Evolutionary conservation across 2,888 invertebrate species (phyloP).

Genomic region (Luperina nickerlii): DNA sequence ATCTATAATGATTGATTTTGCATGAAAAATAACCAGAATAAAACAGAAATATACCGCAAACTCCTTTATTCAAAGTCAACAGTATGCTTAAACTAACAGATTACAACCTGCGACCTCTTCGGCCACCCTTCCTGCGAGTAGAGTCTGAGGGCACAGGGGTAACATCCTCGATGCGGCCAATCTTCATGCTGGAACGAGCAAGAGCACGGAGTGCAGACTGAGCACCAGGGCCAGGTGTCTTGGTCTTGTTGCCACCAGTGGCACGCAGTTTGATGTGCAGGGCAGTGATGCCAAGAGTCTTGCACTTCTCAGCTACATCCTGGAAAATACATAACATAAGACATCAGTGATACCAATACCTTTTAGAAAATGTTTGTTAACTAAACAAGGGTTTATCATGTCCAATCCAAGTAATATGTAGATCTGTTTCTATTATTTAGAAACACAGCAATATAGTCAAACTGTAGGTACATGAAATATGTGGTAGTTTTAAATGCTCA

Average conservation of each 20-base stretch:
- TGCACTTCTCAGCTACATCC: conserved; percentile 99
- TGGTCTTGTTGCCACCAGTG: conserved; percentile 99
- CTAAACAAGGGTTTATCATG: background rate
- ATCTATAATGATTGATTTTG: background rate
- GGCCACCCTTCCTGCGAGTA: conserved; percentile 99
- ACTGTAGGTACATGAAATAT: background rate
- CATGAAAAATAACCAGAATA: conserved; percentile 49
- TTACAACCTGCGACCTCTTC: conserved; percentile 99
- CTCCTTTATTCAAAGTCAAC: conserved; percentile 85
- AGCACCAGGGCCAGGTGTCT: conserved; percentile 99
- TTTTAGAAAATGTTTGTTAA: background rate
- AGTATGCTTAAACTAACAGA: conserved; percentile 87
- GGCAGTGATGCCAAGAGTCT: conserved; percentile 98
- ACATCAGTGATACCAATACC: background rate
- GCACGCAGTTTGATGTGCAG: conserved; percentile 99
- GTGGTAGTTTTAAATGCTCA: background rate
- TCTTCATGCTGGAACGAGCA: conserved; percentile 99
- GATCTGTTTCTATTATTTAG: too few species aligned
- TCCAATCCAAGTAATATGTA: too few species aligned
- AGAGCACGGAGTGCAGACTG: conserved; percentile 99
- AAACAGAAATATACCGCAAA: conserved; percentile 81
- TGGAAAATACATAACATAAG: conserved; percentile 73
- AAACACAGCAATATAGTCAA: background rate
- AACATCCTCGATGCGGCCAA: conserved; percentile 99
- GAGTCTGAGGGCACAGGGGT: conserved; percentile 99